Percentiles rank a stretch among this genome's conserved stretches.
Conservation (phyloP, 1,140 invertebrate species). For the Atta texana region DNA sequence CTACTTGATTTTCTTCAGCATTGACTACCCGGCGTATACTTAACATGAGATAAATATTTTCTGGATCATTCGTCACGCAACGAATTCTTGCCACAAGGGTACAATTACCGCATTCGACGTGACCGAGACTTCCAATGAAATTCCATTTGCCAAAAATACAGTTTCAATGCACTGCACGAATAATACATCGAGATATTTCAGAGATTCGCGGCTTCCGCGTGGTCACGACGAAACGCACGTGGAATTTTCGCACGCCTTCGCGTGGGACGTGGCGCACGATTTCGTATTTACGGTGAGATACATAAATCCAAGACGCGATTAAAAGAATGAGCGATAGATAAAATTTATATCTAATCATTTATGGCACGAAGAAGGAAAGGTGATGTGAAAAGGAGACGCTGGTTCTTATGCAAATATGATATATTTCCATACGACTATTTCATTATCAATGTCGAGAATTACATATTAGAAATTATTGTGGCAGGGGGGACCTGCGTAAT, state of each 20-base stretch:
- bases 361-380: not conserved
- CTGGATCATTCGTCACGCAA: slow-evolving; percentile 57
- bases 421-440: slow-evolving; percentile 41
- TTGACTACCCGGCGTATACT: not conserved
- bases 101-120: slow-evolving; percentile 30
- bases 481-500: slow-evolving; percentile 7
- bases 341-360: slow-evolving; percentile 52
- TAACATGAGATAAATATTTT: slow-evolving; percentile 36
- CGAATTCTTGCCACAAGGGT: slow-evolving; percentile 15
- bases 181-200: not conserved
- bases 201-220: slow-evolving; percentile 26
- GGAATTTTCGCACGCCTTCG: slow-evolving; percentile 40
- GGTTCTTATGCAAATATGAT: slow-evolving; percentile 33
- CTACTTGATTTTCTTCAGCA: slow-evolving; percentile 19
- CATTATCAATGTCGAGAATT: slow-evolving; percentile 51
- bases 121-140: slow-evolving; percentile 26
- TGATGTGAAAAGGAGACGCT: not conserved
- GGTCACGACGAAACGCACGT: slow-evolving; percentile 21
- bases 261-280: slow-evolving; percentile 9
- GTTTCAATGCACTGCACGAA: slow-evolving; percentile 36
- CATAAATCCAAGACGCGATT: slow-evolving; percentile 40
- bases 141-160: slow-evolving; percentile 36
- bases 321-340: not conserved
- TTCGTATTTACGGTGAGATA: slow-evolving; percentile 7
- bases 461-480: slow-evolving; percentile 49